Percentiles rank a stretch among this genome's conserved stretches.
phyloP scores from a whole-genome alignment of 2,888 invertebrate genomes.

The Heliconius cydno region DNA sequence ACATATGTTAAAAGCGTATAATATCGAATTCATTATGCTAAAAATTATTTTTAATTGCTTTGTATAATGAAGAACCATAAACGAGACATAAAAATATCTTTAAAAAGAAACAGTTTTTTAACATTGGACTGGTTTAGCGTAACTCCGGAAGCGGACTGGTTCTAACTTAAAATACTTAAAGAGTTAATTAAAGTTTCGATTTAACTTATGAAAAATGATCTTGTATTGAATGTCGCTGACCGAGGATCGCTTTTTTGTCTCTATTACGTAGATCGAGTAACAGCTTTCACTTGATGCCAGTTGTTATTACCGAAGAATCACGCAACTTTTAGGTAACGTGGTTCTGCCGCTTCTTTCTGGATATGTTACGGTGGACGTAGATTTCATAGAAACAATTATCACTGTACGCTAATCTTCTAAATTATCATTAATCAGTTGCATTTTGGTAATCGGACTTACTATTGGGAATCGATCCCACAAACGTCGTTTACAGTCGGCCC shows the following conservation, averaged over 20 bases:
- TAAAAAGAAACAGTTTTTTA: conserved; percentile 63
- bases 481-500: too few species aligned
- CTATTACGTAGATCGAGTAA: conserved; percentile 71
- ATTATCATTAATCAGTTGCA: background rate
- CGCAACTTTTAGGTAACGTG: conserved; percentile 77
- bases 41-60: conserved; percentile 46
- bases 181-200: conserved; percentile 77
- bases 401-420: background rate
- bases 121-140: conserved; percentile 70
- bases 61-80: conserved; percentile 46
- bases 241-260: conserved; percentile 55
- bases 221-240: conserved; percentile 53
- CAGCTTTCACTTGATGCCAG: conserved; percentile 74
- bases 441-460: too few species aligned
- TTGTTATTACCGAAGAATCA: conserved; percentile 68
- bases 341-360: conserved; percentile 55
- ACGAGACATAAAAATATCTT: conserved; percentile 53
- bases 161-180: conserved; percentile 63
- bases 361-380: conserved; percentile 50
- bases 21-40: conserved; percentile 42
- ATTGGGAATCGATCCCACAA: too few species aligned
- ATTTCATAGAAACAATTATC: conserved; percentile 32
- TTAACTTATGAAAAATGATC: conserved; percentile 70
- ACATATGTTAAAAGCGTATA: conserved; percentile 34
- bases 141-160: conserved; percentile 81